Conservation (phyloP, 2,113 vertebrate genomes). For the Notothenia coriiceps region DNA sequence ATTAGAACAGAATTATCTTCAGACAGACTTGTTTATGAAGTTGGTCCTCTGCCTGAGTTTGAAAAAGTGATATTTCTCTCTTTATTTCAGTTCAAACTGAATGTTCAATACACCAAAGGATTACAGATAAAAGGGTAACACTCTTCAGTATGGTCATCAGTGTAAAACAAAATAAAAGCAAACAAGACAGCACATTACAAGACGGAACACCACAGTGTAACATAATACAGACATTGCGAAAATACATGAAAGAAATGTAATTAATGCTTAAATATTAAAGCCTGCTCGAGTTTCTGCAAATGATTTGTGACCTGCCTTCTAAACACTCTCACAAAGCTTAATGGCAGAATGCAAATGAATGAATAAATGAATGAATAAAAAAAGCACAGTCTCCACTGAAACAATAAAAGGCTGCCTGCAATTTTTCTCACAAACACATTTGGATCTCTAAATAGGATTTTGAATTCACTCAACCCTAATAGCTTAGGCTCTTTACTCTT, state of each 20-base stretch:
- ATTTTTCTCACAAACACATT: conserved; percentile 13
- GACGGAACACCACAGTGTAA: background rate
- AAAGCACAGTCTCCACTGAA: background rate
- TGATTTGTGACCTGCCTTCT: conserved; percentile 45
- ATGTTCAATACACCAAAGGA: background rate
- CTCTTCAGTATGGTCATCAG: background rate
- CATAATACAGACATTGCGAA: background rate
- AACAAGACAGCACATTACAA: background rate
- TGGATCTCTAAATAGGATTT: conserved; percentile 29
- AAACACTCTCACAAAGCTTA: conserved; percentile 12
- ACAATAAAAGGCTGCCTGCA: conserved; percentile 25
- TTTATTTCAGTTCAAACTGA: conserved; percentile 23
- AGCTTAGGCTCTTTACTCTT: background rate
- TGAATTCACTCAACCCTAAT: conserved; percentile 2
- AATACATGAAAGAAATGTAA: conserved; percentile 23
- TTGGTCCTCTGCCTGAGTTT: conserved; percentile 11
- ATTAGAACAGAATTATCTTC: background rate
- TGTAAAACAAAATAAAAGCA: conserved; percentile 31
- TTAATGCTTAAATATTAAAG: conserved; percentile 48
- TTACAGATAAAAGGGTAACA: conserved; percentile 9
- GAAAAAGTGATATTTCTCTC: conserved; percentile 17
- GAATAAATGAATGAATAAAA: conserved; percentile 59
- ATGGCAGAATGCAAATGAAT: conserved; percentile 46
- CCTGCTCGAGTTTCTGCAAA: conserved; percentile 19
- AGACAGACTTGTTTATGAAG: conserved; percentile 6